phyloP scores from a whole-genome alignment of 2,888 invertebrate species.

The Agriopis aurantiaria region DNA sequence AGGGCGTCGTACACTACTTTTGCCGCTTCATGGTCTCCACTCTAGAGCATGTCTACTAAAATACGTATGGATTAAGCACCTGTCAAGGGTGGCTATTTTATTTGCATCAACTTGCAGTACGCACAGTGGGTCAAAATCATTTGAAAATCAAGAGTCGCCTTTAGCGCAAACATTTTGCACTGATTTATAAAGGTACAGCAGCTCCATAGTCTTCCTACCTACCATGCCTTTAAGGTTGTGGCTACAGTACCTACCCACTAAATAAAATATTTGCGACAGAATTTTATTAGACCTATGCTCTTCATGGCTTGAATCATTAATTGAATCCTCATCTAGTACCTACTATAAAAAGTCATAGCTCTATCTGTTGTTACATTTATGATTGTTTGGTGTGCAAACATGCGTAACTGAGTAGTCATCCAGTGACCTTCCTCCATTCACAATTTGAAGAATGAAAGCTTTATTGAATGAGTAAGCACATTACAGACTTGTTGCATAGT shows the following conservation, averaged over 20 bases:
- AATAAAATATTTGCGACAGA: not conserved
- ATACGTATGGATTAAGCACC: no score
- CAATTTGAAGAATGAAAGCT: slow-evolving; percentile 16
- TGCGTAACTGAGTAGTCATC: slow-evolving; percentile 36
- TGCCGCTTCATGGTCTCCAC: no score
- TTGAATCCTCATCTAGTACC: slow-evolving; percentile 4
- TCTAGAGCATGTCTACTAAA: no score
- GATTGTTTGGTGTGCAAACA: slow-evolving; percentile 39
- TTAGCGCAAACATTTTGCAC: no score
- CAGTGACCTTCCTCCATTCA: slow-evolving; percentile 34
- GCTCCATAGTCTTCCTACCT: no score
- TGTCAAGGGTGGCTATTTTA: no score
- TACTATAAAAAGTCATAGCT: slow-evolving; percentile 15
- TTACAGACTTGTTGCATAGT: not conserved
- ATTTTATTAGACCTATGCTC: not conserved
- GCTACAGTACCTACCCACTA: not conserved
- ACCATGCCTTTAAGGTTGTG: not conserved
- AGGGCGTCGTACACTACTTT: no score
- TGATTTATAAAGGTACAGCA: no score
- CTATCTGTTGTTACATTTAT: slow-evolving; percentile 20
- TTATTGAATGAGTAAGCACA: slow-evolving; percentile 18
- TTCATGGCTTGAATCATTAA: slow-evolving; percentile 6
- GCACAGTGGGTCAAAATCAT: no score
- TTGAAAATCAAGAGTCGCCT: no score
- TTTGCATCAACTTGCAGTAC: no score